Base-by-base conservation (phyloP, 1,140 invertebrate species). In the Drosophila fuyamai region DNA sequence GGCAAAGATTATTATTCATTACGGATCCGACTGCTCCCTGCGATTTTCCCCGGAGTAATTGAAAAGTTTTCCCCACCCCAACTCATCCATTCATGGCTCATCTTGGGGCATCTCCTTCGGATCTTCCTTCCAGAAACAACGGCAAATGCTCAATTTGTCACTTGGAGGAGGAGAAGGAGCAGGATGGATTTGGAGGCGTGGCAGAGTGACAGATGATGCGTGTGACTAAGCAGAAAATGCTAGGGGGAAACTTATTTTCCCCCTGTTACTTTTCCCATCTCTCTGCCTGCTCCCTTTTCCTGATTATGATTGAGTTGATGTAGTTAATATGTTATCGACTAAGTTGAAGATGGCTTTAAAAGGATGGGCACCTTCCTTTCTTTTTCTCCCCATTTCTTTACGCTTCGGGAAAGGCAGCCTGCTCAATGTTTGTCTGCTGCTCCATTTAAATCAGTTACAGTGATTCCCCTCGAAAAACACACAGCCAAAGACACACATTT, bases 291-390 rank as follows among this genome's bases (percentile, higher is more conserved):
- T 16, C 32, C 27, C 32, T 16, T 16, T 14, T 10, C 10, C 4
- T 83, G 81, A 79, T 84, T 84, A 84, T 84, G 81, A 86, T 86
- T 76, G 78, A 86, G 82, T 59, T 86, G 82, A 86, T 65, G 82
- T 86, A 76, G 70, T 85, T 81, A 85, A 81, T 79, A 78, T 79
- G 75, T 59, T 80, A 88, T 86, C 71, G 83, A 80, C 47, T 29
- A n/a, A 44, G 61, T 68, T 40, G 60, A 78, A 14, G 58, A 40
- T 36, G 10, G 35, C 48, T 23, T 7, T 32, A 23, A 29, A 29
- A 46, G 35, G 32, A 35, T 67, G 41, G 27, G 4, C 1, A 7
- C 1, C 55, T 9, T 29, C 16, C 29, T 14, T 16, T 18, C 58
- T 14, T 54, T 38, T n/a, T 5, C 27, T 16, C 4, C 55, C 40